phyloP scores from a whole-genome alignment of 2,113 vertebrate genomes.

The Fukomys damarensis region DNA sequence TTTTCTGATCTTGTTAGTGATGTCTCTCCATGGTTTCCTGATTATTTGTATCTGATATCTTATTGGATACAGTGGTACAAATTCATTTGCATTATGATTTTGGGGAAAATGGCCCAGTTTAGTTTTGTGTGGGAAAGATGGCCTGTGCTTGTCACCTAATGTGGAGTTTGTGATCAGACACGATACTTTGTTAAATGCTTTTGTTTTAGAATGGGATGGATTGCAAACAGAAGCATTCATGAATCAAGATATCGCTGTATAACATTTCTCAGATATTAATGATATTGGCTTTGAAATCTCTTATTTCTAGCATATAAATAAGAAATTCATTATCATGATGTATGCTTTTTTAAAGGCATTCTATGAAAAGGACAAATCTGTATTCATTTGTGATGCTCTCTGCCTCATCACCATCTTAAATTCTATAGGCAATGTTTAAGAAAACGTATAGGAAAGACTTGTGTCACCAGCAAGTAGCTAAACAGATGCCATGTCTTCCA shows the following conservation, averaged over 20 bases:
- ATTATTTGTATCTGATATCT: slow-evolving; percentile 50
- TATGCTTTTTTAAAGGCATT: slow-evolving; percentile 19
- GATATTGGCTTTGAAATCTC: background rate
- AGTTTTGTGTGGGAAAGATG: background rate
- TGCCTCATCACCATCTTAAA: slow-evolving; percentile 60
- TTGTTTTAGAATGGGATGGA: background rate
- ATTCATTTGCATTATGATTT: background rate
- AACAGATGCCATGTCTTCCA: slow-evolving; percentile 81
- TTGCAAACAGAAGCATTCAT: background rate
- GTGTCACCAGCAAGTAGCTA: slow-evolving; percentile 66
- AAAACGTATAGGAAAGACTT: slow-evolving; percentile 66
- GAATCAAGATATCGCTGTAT: background rate
- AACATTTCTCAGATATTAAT: slow-evolving; percentile 9
- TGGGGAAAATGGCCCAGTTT: background rate
- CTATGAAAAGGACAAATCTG: background rate
- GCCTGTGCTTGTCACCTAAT: background rate
- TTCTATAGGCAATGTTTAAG: slow-evolving; percentile 72
- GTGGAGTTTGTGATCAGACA: background rate
- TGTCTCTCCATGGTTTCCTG: slow-evolving; percentile 10
- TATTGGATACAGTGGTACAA: background rate
- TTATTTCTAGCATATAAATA: slow-evolving; percentile 11
- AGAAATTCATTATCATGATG: background rate
- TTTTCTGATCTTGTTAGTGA: slow-evolving; percentile 40
- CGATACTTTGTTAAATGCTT: background rate
- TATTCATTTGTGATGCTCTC: slow-evolving; percentile 25